Conservation (phyloP, 1,140 invertebrate genomes). For the Drosophila tropicalis region DNA sequence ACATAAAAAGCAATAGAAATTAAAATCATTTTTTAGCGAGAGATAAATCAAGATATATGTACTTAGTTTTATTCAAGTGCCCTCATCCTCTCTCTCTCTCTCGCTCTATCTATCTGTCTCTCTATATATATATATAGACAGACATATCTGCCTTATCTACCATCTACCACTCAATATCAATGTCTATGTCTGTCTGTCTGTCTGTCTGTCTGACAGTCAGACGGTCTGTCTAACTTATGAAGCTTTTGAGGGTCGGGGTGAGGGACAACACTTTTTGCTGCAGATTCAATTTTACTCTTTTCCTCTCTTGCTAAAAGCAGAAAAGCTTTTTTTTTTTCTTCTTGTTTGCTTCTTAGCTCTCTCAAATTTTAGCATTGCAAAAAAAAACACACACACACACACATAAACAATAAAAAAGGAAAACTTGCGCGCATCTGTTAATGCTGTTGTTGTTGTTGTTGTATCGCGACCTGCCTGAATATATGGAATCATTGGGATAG, state of each 20-base stretch:
- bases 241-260: slow-evolving; percentile 77
- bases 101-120: neutral
- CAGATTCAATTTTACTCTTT: slow-evolving; percentile 38
- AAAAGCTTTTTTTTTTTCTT: slow-evolving; percentile 38
- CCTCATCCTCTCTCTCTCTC: no score
- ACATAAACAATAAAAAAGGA: slow-evolving; percentile 30
- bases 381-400: neutral
- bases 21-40: slow-evolving; percentile 18
- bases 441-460: slow-evolving; percentile 28
- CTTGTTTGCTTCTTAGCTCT: slow-evolving; percentile 11
- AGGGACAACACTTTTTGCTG: slow-evolving; percentile 57
- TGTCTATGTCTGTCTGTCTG: slow-evolving; percentile 55
- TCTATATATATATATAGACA: no score
- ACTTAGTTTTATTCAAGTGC: neutral
- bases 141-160: neutral
- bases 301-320: neutral
- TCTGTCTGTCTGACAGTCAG: neutral
- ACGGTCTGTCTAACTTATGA: slow-evolving; percentile 34
- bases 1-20: neutral
- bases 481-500: slow-evolving; percentile 67
- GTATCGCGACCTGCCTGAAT: slow-evolving; percentile 62
- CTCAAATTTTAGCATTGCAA: slow-evolving; percentile 38
- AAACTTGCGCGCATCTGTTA: slow-evolving; percentile 54
- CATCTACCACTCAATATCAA: slow-evolving; percentile 50
- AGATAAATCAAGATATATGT: neutral